phyloP scores from a whole-genome alignment of 2,888 invertebrate species.

The Nymphalis urticae region DNA sequence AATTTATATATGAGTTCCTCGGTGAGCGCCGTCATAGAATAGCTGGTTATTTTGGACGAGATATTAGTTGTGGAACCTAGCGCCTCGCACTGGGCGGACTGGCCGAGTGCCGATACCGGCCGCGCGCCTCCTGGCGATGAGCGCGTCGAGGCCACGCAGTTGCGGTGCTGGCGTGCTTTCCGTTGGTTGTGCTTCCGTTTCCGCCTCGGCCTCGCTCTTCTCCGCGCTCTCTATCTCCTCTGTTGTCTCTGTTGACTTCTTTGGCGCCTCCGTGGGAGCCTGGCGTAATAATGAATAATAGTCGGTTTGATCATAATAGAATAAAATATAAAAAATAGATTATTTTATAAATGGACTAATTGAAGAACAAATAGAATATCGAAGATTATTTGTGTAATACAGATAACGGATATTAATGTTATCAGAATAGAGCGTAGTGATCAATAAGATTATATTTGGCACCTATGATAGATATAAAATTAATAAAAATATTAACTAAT shows the following conservation, averaged over 20 bases:
- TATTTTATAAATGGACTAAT: too few species aligned
- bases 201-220: constrained; percentile 61
- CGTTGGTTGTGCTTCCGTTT: constrained; percentile 59
- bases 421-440: too few species aligned
- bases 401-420: too few species aligned
- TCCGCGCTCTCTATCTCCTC: constrained; percentile 73
- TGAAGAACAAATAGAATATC: too few species aligned
- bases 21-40: constrained; percentile 21
- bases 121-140: constrained; percentile 86
- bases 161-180: constrained; percentile 80
- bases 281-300: constrained; percentile 33
- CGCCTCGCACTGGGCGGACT: constrained; percentile 60
- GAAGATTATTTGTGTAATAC: too few species aligned
- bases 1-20: constrained; percentile 4
- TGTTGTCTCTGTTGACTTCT: constrained; percentile 63
- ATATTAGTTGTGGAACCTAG: constrained; percentile 51
- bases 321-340: too few species aligned
- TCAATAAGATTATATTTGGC: too few species aligned
- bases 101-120: constrained; percentile 63
- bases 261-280: constrained; percentile 70
- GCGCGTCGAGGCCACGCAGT: constrained; percentile 84
- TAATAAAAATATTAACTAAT: too few species aligned
- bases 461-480: too few species aligned
- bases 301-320: too few species aligned
- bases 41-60: constrained; percentile 17